These are phyloP conservation scores for Xylocampa areola DNA, from an alignment of 2,888 invertebrate species.

Conservation along the genomic window DNA sequence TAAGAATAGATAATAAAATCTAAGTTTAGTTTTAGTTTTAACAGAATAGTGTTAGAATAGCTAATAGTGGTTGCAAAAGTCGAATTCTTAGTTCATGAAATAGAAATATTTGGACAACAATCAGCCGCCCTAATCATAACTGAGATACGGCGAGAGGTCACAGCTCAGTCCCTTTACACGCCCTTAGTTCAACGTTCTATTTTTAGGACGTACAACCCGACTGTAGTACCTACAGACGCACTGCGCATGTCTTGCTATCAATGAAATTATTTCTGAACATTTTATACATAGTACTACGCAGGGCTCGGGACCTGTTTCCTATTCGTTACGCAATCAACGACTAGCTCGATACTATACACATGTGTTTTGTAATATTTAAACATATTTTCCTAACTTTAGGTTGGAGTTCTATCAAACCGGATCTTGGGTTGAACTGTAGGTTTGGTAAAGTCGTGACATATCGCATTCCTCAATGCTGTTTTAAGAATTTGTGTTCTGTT, in stretches of 20 bases:
- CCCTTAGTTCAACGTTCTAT: slow-evolving; percentile 66
- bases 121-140: slow-evolving; percentile 38
- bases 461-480: slow-evolving; percentile 18
- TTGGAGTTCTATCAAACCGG: slow-evolving; percentile 56
- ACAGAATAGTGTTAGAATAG: background rate
- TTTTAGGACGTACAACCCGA: slow-evolving; percentile 60
- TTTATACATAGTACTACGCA: slow-evolving; percentile 59
- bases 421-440: slow-evolving; percentile 48
- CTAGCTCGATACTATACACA: slow-evolving; percentile 51
- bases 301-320: slow-evolving; percentile 58
- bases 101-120: slow-evolving; percentile 33
- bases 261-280: slow-evolving; percentile 64
- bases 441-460: slow-evolving; percentile 32
- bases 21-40: slow-evolving; percentile 4
- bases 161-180: slow-evolving; percentile 57
- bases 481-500: slow-evolving; percentile 5
- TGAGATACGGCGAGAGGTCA: slow-evolving; percentile 55
- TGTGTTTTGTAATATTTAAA: slow-evolving; percentile 58
- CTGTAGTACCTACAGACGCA: slow-evolving; percentile 49
- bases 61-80: background rate
- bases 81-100: slow-evolving; percentile 22
- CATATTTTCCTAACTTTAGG: slow-evolving; percentile 54
- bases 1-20: slow-evolving; percentile 14
- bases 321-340: slow-evolving; percentile 52
- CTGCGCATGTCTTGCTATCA: slow-evolving; percentile 62